Percentiles rank a stretch among this genome's conserved stretches.
phyloP scores from a whole-genome alignment of 2,113 vertebrate species.

The Anolis sagrei region DNA sequence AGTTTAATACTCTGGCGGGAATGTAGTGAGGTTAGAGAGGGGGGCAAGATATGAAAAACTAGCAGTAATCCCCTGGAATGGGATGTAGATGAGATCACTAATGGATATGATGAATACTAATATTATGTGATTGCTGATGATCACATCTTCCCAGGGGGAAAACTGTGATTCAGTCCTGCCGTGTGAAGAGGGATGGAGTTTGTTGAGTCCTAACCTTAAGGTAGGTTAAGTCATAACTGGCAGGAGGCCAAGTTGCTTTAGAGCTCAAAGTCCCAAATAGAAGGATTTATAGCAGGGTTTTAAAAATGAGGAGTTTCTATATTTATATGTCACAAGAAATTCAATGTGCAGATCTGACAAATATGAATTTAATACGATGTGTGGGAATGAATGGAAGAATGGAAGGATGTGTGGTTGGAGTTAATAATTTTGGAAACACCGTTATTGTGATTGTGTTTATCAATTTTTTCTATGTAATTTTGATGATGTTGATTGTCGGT shows the following conservation, averaged over 20 bases:
- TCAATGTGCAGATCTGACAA: no score
- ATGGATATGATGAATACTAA: slow-evolving; percentile 46
- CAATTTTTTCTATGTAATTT: no score
- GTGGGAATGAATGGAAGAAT: no score
- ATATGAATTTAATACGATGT: no score
- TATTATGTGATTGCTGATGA: slow-evolving; percentile 49
- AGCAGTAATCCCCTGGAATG: slow-evolving; percentile 42
- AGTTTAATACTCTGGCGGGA: neutral
- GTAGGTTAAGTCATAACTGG: slow-evolving; percentile 27
- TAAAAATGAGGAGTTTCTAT: neutral
- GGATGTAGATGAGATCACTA: slow-evolving; percentile 49
- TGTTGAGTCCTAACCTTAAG: neutral
- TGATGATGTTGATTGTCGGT: no score
- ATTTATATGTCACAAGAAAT: no score
- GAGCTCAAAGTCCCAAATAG: neutral
- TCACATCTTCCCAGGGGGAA: slow-evolving; percentile 60
- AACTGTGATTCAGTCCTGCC: slow-evolving; percentile 41
- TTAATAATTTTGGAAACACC: no score
- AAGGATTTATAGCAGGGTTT: slow-evolving; percentile 44
- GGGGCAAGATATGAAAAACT: slow-evolving; percentile 37
- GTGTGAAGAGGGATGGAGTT: slow-evolving; percentile 26
- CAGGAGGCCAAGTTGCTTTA: slow-evolving; percentile 20
- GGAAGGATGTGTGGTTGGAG: no score
- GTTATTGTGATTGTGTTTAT: no score
- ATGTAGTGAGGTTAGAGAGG: neutral